Evolutionary conservation across 2,888 invertebrate species (phyloP), one percentile per base, ranked within the genome.

Genomic region (Acanthosoma haemorrhoidale): DNA sequence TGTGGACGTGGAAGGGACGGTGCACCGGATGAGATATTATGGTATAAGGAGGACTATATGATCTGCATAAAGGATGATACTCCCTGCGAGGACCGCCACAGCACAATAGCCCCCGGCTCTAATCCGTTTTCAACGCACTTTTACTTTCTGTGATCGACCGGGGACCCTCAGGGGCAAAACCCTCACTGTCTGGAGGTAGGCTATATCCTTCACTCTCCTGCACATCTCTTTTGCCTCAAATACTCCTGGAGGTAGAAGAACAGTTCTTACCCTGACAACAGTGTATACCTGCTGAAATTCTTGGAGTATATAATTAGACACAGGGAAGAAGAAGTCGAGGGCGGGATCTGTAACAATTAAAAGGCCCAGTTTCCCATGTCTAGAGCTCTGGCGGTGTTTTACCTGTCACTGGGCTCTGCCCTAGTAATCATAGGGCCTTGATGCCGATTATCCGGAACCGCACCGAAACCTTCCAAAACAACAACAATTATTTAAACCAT

Each of bases 81-180:
- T 13, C 43, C 41, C 41, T 9, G 18, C 16, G 41, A 16, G 16
- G 41, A 41, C 18, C 16, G 41, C 13, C 18, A 13, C 11, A 13
- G 8, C 60, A 63, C 63, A 64, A 64, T 64, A 18, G 64, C 18
- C 31, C 16, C 64, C 64, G 64, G 29, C 31, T 39, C 39, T 41
- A 64, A 64, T 64, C 64, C 64, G n/a, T 64, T 64, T 64, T 64
- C 64, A 64, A 64, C 64, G 64, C 39, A 64, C 64, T 64, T 64
- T 64, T 64, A 64, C 64, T 64, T 64, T 64, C 41, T 15, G 64
- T 64, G 64, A 64, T 64, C 41, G 39, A 64, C 64, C 64, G 64
- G 64, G 25, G 58, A 21, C 15, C 57, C 15, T 15, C 58, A 15
- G 43, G 61, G 38, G 38, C 34, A 25, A 61, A 21, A n/a, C 16